Evolutionary conservation across 1,140 invertebrate species (phyloP).

Genomic region (Triops longicaudatus): DNA sequence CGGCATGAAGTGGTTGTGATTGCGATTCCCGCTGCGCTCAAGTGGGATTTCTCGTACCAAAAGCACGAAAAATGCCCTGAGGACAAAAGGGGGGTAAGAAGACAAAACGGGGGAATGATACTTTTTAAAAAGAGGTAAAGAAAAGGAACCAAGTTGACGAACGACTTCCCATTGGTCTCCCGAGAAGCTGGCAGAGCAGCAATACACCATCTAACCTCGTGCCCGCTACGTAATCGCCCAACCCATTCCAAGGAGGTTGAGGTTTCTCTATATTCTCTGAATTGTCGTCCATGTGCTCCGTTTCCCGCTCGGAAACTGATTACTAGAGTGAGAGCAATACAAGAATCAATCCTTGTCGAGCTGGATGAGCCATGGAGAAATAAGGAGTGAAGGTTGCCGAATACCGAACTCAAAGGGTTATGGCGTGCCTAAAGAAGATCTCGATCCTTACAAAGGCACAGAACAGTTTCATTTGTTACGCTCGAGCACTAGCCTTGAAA

Average conservation of each 20-base stretch:
- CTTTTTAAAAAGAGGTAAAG: not conserved
- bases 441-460: not conserved
- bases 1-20: not conserved
- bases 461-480: not conserved
- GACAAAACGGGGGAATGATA: not conserved
- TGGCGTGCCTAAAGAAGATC: not conserved
- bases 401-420: not conserved
- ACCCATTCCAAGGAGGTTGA: not conserved
- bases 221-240: not conserved
- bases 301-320: slow-evolving; percentile 1
- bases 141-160: not conserved
- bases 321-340: not conserved
- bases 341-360: not conserved
- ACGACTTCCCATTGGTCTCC: not conserved
- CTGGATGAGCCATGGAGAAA: not conserved
- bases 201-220: not conserved
- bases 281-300: not conserved
- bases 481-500: not conserved
- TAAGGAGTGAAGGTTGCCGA: not conserved
- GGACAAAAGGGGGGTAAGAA: not conserved
- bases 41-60: not conserved
- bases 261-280: not conserved
- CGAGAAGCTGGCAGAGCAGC: not conserved
- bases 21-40: not conserved
- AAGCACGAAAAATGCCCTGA: not conserved